Evolutionary conservation across 2,113 vertebrate genomes (phyloP).

Genomic region (Tragulus kanchil): DNA sequence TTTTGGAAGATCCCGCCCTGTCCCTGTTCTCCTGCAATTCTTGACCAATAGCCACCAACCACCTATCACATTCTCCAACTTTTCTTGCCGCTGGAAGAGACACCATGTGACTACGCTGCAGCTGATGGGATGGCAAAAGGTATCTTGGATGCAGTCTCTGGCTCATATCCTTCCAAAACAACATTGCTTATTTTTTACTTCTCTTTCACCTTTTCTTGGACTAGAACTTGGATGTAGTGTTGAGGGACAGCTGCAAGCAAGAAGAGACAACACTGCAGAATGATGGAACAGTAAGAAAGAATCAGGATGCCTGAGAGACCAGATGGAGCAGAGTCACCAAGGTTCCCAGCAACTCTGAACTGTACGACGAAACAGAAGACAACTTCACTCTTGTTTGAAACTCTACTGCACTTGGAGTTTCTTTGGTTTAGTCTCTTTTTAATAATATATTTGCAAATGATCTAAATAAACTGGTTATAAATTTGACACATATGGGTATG

Average conservation of each 20-base stretch:
- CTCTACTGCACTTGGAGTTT: not conserved
- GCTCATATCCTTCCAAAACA: not conserved
- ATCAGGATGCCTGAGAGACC: not conserved
- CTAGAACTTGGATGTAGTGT: not conserved
- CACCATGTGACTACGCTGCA: not conserved
- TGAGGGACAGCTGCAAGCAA: not conserved
- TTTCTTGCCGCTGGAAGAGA: not conserved
- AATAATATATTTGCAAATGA: conserved; percentile 25
- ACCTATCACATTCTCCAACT: not conserved
- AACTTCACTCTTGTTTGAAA: not conserved
- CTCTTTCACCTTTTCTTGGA: not conserved
- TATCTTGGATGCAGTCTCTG: not conserved
- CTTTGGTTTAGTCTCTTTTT: not conserved
- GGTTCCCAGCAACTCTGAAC: not conserved
- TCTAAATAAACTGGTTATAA: not conserved
- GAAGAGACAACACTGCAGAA: not conserved
- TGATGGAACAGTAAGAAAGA: not conserved
- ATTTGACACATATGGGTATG: not conserved
- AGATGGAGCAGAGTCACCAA: rapidly evolving
- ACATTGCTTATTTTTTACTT: not conserved
- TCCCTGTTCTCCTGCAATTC: not conserved
- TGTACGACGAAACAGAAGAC: not conserved
- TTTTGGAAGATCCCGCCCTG: not conserved
- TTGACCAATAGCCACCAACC: not conserved
- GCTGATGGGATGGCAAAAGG: not conserved